phyloP scores from a whole-genome alignment of 2,888 invertebrate species.

The Criorhina ranunculi region DNA sequence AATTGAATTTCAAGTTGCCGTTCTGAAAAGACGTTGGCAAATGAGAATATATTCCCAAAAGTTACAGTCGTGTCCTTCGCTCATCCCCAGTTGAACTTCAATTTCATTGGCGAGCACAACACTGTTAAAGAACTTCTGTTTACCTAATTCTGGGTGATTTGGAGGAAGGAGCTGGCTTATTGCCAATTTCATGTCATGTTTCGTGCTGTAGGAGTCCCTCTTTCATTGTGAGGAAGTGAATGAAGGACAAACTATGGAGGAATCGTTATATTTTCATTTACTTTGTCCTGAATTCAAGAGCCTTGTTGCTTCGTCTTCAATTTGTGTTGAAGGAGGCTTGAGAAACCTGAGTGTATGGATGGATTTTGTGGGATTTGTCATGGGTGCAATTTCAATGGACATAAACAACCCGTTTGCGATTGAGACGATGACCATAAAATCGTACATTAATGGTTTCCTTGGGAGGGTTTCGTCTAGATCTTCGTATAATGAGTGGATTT shows the following conservation, averaged over 20 bases:
- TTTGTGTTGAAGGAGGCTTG: background rate
- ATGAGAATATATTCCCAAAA: slow-evolving; percentile 55
- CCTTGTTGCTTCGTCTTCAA: too few relatives aligned
- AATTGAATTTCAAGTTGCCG: slow-evolving; percentile 69
- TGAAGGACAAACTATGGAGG: slow-evolving; percentile 5
- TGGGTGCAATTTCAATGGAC: too few relatives aligned
- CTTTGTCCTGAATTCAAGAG: background rate
- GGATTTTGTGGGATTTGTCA: background rate
- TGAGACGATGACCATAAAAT: too few relatives aligned
- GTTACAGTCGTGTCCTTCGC: slow-evolving; percentile 25
- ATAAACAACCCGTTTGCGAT: too few relatives aligned
- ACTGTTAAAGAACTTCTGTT: slow-evolving; percentile 63
- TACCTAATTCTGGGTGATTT: slow-evolving; percentile 63
- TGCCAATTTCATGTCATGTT: slow-evolving; percentile 68
- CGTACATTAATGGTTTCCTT: too few relatives aligned
- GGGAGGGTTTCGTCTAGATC: too few relatives aligned
- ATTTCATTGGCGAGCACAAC: slow-evolving; percentile 44
- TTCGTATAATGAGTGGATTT: too few relatives aligned
- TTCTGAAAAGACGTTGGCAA: slow-evolving; percentile 15
- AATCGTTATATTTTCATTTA: slow-evolving; percentile 3
- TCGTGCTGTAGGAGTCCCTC: slow-evolving; percentile 51
- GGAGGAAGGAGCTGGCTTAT: slow-evolving; percentile 54
- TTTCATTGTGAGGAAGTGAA: slow-evolving; percentile 13
- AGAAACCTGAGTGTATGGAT: slow-evolving; percentile 23
- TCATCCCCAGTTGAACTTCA: slow-evolving; percentile 2